These are phyloP conservation scores for Drosophila pachea DNA, from an alignment of 1,140 invertebrate species.

Conservation along the genomic window DNA sequence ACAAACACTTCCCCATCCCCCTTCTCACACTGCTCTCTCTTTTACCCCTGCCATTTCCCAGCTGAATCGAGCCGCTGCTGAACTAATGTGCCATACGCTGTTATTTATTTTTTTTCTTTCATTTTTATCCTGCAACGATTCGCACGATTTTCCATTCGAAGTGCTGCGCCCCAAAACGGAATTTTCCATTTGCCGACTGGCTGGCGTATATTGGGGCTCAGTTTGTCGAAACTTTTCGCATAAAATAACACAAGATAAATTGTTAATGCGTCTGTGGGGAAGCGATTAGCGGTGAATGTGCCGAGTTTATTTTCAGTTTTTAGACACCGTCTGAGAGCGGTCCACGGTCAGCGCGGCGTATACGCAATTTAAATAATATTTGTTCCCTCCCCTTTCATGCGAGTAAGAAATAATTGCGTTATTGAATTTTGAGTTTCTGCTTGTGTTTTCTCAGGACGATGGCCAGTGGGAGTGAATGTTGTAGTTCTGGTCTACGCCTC, in stretches of 20 bases:
- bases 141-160: conserved; percentile 72
- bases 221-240: conserved; percentile 65
- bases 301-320: conserved; percentile 64
- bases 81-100: conserved; percentile 60
- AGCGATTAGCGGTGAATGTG: conserved; percentile 75
- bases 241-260: conserved; percentile 77
- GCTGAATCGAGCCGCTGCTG: conserved; percentile 40
- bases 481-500: no score
- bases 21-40: conserved; percentile 14
- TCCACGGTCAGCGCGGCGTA: conserved; percentile 28
- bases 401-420: conserved; percentile 1
- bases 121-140: conserved; percentile 1
- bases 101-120: conserved; percentile 36
- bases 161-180: conserved; percentile 29
- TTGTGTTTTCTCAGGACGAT: no score
- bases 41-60: conserved; percentile 37
- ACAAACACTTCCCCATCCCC: background rate
- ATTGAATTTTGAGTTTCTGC: background rate
- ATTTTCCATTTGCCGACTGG: conserved; percentile 1
- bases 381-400: background rate
- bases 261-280: conserved; percentile 77
- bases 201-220: conserved; percentile 10
- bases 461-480: no score
- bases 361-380: conserved; percentile 50
- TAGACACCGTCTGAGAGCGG: conserved; percentile 17